Base-by-base conservation (phyloP, 2,888 invertebrate species). In the Drosophila anceps region DNA sequence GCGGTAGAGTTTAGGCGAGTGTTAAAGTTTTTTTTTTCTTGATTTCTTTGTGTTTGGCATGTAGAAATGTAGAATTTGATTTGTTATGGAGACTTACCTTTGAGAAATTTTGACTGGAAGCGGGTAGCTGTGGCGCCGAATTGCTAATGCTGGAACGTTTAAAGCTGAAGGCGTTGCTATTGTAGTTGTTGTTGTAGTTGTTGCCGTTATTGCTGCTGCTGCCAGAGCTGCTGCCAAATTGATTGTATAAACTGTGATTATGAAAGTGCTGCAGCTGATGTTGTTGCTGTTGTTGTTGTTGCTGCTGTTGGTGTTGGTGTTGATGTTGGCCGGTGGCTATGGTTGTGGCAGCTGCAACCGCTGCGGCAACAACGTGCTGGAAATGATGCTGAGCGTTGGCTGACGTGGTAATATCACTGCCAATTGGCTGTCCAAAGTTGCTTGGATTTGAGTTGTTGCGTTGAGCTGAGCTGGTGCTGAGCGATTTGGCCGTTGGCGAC, bases 281-380 rank as follows among this genome's bases (percentile, higher is more conserved):
- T 4, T 53, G 58, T 10, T 83, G 71, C 2, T n/a, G n/a, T n/a
- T n/a, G n/a, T n/a, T n/a, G n/a, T n/a, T 83, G 75, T 5, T 79
- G 74, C 1, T 83, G 72, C 1, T 83, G 76, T 13, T 79, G 74
- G 4, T 60, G 64, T 3, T 80, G 77, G 9, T 82, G 84, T 4
- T 84, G 82, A 31, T 82, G 85, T 7, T 88, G 88, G 7, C 90
- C 83, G 20, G 82, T 89, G 43, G 88, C 90, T 37, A 88, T 80
- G 12, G 85, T 80, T 24, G 90, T 90, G 41, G 88, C 88, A 12
- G 86, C 88, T 51, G 85, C 88, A 51, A 90, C 88, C 2, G 85
- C 85, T 18, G 85, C 85, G 70, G 85, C 84, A 5, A 90, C 80
- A 48, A 87, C 87, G 88, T 90, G 90, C 59, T 90, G 86, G 51